These are phyloP conservation scores for Drosophila eohydei DNA, from an alignment of 2,888 invertebrate genomes.

Conservation along the genomic window DNA sequence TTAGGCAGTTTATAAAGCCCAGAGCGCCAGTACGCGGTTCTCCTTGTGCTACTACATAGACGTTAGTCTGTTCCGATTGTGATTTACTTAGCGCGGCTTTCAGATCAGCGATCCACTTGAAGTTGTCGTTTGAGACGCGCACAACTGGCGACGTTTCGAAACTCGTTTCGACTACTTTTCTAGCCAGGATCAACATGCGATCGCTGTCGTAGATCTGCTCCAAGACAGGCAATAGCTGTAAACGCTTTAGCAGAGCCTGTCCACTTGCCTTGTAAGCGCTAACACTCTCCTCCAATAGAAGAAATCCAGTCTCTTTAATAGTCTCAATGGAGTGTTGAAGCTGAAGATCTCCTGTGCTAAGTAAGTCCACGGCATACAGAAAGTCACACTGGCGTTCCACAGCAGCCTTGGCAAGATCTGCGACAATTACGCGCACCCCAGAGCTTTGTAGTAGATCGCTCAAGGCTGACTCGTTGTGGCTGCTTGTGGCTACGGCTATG, in stretches of 20 bases:
- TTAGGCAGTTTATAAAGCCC: conserved; percentile 95
- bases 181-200: conserved; percentile 89
- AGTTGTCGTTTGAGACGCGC: conserved; percentile 89
- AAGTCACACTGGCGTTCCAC: conserved; percentile 90
- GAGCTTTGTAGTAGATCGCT: conserved; percentile 86
- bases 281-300: conserved; percentile 90
- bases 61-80: conserved; percentile 87
- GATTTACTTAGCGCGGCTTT: conserved; percentile 89
- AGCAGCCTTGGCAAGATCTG: conserved; percentile 87
- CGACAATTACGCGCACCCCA: conserved; percentile 87
- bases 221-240: conserved; percentile 87
- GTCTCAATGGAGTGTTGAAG: conserved; percentile 87
- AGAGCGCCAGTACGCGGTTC: conserved; percentile 91
- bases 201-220: conserved; percentile 88
- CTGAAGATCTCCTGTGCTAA: conserved; percentile 86
- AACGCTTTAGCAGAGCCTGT: conserved; percentile 81
- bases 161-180: conserved; percentile 67
- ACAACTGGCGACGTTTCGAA: conserved; percentile 86
- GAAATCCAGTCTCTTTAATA: conserved; percentile 90
- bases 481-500: conserved; percentile 86
- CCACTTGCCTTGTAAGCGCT: conserved; percentile 84
- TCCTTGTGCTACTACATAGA: conserved; percentile 89
- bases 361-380: conserved; percentile 88
- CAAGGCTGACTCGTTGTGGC: conserved; percentile 86
- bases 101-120: conserved; percentile 92